Percentiles rank a stretch among this genome's conserved stretches.
phyloP scores from a whole-genome alignment of 2,797 vertebrate species.

The Coregonus suidteri region DNA sequence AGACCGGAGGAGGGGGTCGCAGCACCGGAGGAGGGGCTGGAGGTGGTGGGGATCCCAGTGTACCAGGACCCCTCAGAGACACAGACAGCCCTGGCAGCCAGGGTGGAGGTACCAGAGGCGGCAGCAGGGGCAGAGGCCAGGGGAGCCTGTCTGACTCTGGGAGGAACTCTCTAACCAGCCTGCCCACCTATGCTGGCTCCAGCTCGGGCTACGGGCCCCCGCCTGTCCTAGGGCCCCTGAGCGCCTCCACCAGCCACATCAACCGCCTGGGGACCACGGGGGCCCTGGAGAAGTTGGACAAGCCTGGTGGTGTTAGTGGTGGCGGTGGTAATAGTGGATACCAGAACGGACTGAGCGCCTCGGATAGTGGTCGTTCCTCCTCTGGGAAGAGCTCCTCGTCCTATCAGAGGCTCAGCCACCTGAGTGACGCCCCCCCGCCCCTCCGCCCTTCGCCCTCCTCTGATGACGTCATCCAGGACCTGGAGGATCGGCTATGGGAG shows the following conservation, averaged over 20 bases:
- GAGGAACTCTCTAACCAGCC: slow-evolving; percentile 94
- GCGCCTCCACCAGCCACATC: slow-evolving; percentile 98
- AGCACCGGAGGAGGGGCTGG: slow-evolving; percentile 48
- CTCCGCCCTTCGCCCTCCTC: slow-evolving; percentile 91
- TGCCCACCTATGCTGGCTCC: slow-evolving; percentile 89
- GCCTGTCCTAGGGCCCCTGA: slow-evolving; percentile 91
- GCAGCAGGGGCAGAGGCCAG: slow-evolving; percentile 67
- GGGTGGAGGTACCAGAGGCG: slow-evolving; percentile 68
- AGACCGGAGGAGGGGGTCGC: slow-evolving; percentile 75
- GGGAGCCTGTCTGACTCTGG: slow-evolving; percentile 94
- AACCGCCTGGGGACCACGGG: slow-evolving; percentile 88
- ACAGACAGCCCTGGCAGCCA: slow-evolving; percentile 82
- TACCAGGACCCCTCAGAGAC: slow-evolving; percentile 64
- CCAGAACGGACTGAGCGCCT: slow-evolving; percentile 91
- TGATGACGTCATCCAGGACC: slow-evolving; percentile 95
- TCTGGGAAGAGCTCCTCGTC: slow-evolving; percentile 93
- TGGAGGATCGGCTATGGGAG: slow-evolving; percentile 95
- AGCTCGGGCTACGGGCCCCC: slow-evolving; percentile 83
- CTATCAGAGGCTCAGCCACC: slow-evolving; percentile 90
- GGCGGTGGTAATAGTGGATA: slow-evolving; percentile 2
- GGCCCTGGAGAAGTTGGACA: slow-evolving; percentile 76
- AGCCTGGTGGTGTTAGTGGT: slow-evolving; percentile 54
- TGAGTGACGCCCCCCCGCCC: slow-evolving; percentile 84
- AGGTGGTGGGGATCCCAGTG: slow-evolving; percentile 1
- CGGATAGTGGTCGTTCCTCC: slow-evolving; percentile 93